phyloP scores from a whole-genome alignment of 2,888 invertebrate species.

The Yponomeuta sedellus region DNA sequence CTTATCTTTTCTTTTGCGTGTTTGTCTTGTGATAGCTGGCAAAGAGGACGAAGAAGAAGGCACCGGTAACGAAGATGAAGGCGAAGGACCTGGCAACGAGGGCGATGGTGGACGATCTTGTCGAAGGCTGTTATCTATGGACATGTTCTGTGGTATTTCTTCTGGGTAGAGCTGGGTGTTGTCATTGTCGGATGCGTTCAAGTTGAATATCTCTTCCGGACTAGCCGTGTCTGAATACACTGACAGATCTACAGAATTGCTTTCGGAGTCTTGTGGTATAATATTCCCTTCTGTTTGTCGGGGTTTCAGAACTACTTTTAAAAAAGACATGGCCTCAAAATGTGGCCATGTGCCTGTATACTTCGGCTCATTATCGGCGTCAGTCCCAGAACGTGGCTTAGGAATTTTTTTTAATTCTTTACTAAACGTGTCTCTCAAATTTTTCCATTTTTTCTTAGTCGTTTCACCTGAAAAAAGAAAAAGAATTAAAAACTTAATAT shows the following conservation, averaged over 20 bases:
- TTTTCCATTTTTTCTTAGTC: no score
- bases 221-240: conserved; percentile 21
- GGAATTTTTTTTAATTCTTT: conserved; percentile 27
- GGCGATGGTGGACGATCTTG: conserved; percentile 1
- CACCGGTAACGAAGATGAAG: not conserved
- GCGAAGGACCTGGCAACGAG: no score
- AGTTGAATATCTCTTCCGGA: conserved; percentile 18
- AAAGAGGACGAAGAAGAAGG: conserved; percentile 26
- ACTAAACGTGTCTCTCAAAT: conserved; percentile 15
- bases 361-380: conserved; percentile 25
- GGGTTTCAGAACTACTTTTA: conserved; percentile 25
- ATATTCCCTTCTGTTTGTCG: conserved; percentile 26
- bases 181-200: conserved; percentile 20
- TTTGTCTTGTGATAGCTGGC: conserved; percentile 28
- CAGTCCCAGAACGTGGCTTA: conserved; percentile 25
- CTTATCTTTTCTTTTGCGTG: conserved; percentile 27
- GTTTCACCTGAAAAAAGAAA: conserved; percentile 15
- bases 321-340: conserved; percentile 27
- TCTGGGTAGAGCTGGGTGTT: conserved; percentile 19
- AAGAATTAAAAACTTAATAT: conserved; percentile 4
- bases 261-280: conserved; percentile 20
- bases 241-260: conserved; percentile 22
- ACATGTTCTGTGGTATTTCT: conserved; percentile 22
- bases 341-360: conserved; percentile 25
- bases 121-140: conserved; percentile 20